These are phyloP conservation scores for Agriopis marginaria DNA, from an alignment of 2,888 invertebrate species.

Conservation along the genomic window DNA sequence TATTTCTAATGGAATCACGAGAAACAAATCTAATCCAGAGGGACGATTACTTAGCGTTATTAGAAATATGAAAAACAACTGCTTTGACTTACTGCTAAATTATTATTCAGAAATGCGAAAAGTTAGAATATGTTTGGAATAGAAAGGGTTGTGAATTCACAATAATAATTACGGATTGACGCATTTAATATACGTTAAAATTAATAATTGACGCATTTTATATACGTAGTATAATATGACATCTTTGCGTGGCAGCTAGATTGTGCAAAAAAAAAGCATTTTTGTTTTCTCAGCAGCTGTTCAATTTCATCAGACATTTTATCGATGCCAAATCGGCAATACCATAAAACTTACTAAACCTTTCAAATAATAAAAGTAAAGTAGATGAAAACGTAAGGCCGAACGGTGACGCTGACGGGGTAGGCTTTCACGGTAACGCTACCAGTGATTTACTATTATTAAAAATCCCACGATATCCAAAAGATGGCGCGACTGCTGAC, in stretches of 20 bases:
- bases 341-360: conserved; percentile 32
- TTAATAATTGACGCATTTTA: no score
- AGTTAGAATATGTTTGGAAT: neutral
- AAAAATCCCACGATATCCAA: conserved; percentile 68
- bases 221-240: no score
- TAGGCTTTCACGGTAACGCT: conserved; percentile 44
- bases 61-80: conserved; percentile 29
- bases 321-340: conserved; percentile 21
- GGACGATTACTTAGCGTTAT: conserved; percentile 39
- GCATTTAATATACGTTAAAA: no score
- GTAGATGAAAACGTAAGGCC: conserved; percentile 39
- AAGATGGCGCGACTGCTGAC: conserved; percentile 72
- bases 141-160: neutral
- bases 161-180: neutral
- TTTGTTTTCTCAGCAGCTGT: conserved; percentile 27
- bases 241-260: neutral
- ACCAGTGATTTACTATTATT: conserved; percentile 76
- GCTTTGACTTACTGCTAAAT: conserved; percentile 16
- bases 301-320: conserved; percentile 28
- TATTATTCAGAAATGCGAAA: neutral
- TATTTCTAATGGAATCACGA: conserved; percentile 33
- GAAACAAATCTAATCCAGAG: conserved; percentile 35
- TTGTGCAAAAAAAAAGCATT: neutral
- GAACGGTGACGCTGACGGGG: conserved; percentile 46
- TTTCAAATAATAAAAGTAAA: conserved; percentile 41